Evolutionary conservation across 2,113 vertebrate species (phyloP).

Genomic region (Prochilodus magdalenae): DNA sequence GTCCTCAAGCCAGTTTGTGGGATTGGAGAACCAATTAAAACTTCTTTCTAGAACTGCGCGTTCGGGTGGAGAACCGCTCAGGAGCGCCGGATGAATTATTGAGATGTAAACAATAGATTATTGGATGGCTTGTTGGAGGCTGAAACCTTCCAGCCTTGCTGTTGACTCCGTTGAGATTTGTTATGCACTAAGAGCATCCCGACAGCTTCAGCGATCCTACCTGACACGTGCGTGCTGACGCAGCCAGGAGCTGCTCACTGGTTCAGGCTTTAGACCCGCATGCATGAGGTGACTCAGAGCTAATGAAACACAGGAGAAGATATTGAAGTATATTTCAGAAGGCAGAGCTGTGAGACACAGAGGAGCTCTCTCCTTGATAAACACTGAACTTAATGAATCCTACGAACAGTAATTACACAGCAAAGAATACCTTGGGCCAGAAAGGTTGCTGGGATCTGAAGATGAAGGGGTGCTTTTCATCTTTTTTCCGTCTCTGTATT

Average conservation of each 20-base stretch:
- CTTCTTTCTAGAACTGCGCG: too few species aligned
- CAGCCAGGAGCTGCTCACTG: neutral
- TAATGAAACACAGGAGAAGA: neutral
- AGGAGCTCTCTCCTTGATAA: neutral
- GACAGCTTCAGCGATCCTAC: neutral
- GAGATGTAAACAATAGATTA: neutral
- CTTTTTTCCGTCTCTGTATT: neutral
- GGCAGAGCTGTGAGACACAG: neutral
- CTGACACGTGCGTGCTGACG: neutral
- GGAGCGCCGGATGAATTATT: neutral
- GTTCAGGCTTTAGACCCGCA: neutral
- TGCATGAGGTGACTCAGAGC: neutral
- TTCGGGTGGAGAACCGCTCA: too few species aligned
- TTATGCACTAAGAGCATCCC: neutral
- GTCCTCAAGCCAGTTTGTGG: too few species aligned
- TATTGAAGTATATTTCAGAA: neutral
- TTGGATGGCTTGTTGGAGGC: neutral
- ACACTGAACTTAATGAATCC: neutral
- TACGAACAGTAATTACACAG: slow-evolving; percentile 11
- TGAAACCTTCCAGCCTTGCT: neutral
- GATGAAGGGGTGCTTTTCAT: slow-evolving; percentile 4
- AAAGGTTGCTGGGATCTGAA: neutral
- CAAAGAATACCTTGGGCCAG: neutral
- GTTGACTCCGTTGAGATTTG: neutral
- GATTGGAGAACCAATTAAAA: too few species aligned